Base-by-base conservation (phyloP, 2,797 vertebrate species). In the Tympanoctomys barrerae region DNA sequence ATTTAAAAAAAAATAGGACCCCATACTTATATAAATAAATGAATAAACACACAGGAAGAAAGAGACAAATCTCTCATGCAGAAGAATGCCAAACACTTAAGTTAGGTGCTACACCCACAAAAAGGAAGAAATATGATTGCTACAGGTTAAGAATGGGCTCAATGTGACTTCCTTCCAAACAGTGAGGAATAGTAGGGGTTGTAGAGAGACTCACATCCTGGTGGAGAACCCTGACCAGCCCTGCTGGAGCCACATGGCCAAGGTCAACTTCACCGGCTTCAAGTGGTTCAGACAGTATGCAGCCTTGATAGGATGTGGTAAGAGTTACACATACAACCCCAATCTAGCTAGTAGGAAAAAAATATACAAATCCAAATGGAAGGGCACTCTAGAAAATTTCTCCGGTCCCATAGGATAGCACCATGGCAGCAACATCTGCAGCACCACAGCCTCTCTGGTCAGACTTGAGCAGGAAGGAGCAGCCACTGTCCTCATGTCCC, bases 1-100 rank as follows among this genome's bases (percentile, higher is more conserved):
- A 39, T 64, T 86, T 57, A 91, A 49, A 93, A 49, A 93, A 57
- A 93, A 22, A 57, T 33, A 54, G 39, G 46, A 49, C 18, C 68
- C 7, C 2, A 66, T 42, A 85, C 4, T 68, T 66, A 73, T 0
- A 92, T 77, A 89, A 79, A 89, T 77, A 39, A 83, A 49, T 87
- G 24, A 88, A 62, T 36, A 80, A 79, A 94, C 75, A 83, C 91
- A 83, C 64, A 42, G 22, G 59, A 2, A n/a, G 24, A 28, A 91
- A 77, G 77, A 94, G 18, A 54, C 52, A 75, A 87, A 8, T 62
- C 62, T 78, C 36, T 42, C 62, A 52, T 4, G 19, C 52, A 78
- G 31, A 94, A 89, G 66, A 75, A 78, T 87, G 77, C 12, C 75
- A 59, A 89, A 59, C 66, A 66, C 87, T 66, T 75, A 80, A 49